Conservation (phyloP, 2,797 vertebrate species). For the Eremophila alpestris region DNA sequence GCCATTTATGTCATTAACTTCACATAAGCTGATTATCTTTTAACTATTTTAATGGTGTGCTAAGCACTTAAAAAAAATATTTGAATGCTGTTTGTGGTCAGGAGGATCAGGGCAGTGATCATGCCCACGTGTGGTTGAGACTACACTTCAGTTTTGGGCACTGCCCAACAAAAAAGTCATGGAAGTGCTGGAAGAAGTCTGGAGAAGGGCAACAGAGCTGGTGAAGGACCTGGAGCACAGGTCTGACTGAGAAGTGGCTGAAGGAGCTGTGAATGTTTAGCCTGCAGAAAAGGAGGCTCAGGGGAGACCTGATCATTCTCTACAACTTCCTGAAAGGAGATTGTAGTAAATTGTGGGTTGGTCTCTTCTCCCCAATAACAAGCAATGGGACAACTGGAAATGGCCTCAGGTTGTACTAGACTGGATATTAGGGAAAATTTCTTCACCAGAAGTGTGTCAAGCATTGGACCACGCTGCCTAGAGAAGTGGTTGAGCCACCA, state of each 20-base stretch:
- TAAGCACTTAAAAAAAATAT: not conserved
- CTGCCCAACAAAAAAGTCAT: fast-evolving
- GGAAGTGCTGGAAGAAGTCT: not conserved
- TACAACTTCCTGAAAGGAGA: not conserved
- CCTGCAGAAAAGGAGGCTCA: not conserved
- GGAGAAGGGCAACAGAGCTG: not conserved
- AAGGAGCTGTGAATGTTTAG: fast-evolving
- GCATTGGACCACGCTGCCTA: not conserved
- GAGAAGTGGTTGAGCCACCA: not conserved
- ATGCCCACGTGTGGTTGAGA: fast-evolving
- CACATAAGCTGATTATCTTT: not conserved
- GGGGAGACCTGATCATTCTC: not conserved
- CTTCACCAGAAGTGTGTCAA: not conserved
- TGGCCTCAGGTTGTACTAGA: not conserved
- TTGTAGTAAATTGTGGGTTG: fast-evolving
- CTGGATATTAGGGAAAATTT: not conserved
- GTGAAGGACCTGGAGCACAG: not conserved
- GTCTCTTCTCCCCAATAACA: not conserved
- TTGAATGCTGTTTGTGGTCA: not conserved
- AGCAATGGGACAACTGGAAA: not conserved
- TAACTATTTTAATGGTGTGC: not conserved
- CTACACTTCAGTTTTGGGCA: not conserved
- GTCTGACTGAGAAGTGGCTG: not conserved
- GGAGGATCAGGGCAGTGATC: not conserved
- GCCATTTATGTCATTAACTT: not conserved